Conservation (phyloP, 2,797 vertebrate species). For the Champsocephalus esox region DNA sequence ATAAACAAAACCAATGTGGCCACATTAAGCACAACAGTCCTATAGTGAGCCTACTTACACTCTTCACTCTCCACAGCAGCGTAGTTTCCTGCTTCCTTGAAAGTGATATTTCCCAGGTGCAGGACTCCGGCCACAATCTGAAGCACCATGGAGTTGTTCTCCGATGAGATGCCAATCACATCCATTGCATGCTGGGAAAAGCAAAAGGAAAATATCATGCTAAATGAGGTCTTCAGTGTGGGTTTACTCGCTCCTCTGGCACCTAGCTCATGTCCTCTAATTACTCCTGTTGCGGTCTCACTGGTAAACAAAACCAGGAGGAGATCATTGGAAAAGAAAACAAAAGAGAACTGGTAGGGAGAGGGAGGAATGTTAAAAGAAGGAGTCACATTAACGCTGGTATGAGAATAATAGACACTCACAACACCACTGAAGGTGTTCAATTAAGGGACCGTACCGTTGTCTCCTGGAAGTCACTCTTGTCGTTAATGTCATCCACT, state of each 20-base stretch:
- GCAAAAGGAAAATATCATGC: constrained; percentile 40
- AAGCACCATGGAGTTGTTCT: constrained; percentile 91
- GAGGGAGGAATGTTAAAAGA: constrained; percentile 30
- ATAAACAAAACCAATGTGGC: background rate
- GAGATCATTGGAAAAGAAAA: constrained; percentile 57
- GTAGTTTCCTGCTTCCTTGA: constrained; percentile 97
- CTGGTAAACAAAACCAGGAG: constrained; percentile 76
- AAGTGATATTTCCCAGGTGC: constrained; percentile 96
- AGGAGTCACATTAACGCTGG: constrained; percentile 30
- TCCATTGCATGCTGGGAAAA: constrained; percentile 93
- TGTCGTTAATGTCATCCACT: constrained; percentile 98
- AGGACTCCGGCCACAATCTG: constrained; percentile 97
- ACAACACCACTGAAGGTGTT: constrained; percentile 10
- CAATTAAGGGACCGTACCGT: constrained; percentile 78
- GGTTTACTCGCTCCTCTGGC: constrained; percentile 57
- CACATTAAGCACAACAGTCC: background rate
- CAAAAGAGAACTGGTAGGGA: constrained; percentile 40
- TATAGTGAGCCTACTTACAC: constrained; percentile 86
- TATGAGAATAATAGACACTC: constrained; percentile 28
- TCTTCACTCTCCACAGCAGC: constrained; percentile 97
- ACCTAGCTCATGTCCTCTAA: constrained; percentile 65
- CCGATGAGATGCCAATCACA: constrained; percentile 93
- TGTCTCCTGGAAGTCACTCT: constrained; percentile 95
- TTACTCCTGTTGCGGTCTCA: constrained; percentile 70
- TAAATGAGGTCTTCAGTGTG: constrained; percentile 38